phyloP scores from a whole-genome alignment of 2,113 vertebrate species.

The Mystacornis crossleyi region DNA sequence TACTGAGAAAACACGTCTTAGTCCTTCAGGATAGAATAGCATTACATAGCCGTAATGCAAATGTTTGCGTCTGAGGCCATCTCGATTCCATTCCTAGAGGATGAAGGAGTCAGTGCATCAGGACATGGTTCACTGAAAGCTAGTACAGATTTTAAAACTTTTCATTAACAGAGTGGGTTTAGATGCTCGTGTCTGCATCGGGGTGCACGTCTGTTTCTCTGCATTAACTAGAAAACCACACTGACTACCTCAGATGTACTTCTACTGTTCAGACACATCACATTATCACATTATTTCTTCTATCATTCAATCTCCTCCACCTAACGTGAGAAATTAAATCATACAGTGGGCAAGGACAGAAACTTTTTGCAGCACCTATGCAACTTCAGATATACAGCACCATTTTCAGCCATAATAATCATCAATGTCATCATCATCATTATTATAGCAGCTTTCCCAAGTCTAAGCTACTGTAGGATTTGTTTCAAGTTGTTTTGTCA shows the following conservation, averaged over 20 bases:
- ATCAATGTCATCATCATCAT: background rate
- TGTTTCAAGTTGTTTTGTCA: background rate
- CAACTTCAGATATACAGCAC: background rate
- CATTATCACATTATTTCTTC: background rate
- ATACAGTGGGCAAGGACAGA: background rate
- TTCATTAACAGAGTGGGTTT: background rate
- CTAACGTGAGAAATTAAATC: background rate
- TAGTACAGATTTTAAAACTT: background rate
- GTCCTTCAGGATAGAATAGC: background rate
- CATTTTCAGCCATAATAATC: background rate
- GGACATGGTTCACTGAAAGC: background rate
- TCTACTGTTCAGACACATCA: background rate
- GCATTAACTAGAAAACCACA: background rate
- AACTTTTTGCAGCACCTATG: background rate
- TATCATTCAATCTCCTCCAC: rapidly evolving
- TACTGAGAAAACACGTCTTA: background rate
- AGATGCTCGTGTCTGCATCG: background rate
- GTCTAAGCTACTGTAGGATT: background rate
- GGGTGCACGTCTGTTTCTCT: background rate
- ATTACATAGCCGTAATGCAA: background rate
- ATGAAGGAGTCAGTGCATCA: background rate
- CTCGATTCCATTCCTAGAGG: background rate
- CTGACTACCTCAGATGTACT: background rate
- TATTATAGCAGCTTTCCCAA: background rate
- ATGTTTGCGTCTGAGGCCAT: background rate